These are phyloP conservation scores for Drosophila cracens DNA, from an alignment of 2,888 invertebrate genomes.

Conservation along the genomic window DNA sequence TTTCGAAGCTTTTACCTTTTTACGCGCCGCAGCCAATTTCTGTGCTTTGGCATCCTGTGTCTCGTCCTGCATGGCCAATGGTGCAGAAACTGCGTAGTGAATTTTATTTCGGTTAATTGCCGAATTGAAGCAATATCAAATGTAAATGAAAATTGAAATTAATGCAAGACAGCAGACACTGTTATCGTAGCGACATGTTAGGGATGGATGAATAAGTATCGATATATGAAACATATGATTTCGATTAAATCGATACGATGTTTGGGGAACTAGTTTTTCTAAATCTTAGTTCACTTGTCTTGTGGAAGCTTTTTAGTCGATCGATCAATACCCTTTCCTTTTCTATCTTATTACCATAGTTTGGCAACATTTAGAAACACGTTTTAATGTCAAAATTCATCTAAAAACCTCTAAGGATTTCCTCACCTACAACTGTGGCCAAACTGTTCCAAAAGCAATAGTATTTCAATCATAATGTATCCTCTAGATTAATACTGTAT, in stretches of 20 bases:
- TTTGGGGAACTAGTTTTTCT: neutral
- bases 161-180: conserved; percentile 9
- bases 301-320: neutral
- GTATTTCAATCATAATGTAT: neutral
- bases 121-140: conserved; percentile 16
- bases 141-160: conserved; percentile 40
- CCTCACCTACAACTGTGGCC: no score
- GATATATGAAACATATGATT: conserved; percentile 6
- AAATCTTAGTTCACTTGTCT: neutral
- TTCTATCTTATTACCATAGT: neutral
- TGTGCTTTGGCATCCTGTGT: conserved; percentile 82
- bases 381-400: neutral
- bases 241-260: neutral
- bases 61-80: conserved; percentile 80
- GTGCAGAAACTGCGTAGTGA: conserved; percentile 17
- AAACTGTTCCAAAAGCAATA: neutral
- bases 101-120: neutral
- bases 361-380: neutral
- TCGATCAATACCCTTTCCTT: neutral
- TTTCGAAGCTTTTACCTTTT: conserved; percentile 77
- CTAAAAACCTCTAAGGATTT: no score
- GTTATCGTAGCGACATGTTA: conserved; percentile 25
- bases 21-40: conserved; percentile 84
- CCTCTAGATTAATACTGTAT: neutral
- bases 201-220: conserved; percentile 11